These are phyloP conservation scores for Capromys pilorides DNA, from an alignment of 2,797 vertebrate genomes.

Conservation along the genomic window DNA sequence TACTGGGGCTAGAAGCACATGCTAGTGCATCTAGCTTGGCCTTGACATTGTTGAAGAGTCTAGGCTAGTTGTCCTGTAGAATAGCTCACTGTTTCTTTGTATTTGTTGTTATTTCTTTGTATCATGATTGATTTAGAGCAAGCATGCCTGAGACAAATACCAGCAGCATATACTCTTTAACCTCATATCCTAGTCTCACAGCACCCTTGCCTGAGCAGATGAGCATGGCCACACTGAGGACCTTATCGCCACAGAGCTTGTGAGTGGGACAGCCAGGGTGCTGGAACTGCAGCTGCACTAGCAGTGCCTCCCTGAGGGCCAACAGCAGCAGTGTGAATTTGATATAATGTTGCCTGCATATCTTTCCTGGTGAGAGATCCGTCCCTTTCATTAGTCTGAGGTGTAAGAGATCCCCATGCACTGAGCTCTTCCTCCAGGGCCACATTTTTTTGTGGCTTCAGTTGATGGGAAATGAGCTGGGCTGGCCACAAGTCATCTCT, in stretches of 20 bases:
- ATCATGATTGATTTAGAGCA: neutral
- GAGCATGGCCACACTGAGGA: neutral
- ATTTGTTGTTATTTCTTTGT: no score
- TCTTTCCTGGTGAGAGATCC: neutral
- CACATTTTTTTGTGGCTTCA: neutral
- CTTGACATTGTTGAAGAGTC: neutral
- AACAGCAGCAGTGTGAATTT: neutral
- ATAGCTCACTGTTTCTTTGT: neutral
- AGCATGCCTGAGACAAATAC: neutral
- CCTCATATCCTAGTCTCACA: neutral
- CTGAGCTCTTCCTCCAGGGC: neutral
- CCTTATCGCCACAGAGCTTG: neutral
- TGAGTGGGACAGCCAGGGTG: neutral
- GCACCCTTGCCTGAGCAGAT: neutral
- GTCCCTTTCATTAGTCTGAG: neutral
- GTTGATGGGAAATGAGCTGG: conserved; percentile 19
- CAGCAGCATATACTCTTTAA: neutral
- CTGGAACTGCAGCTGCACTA: neutral
- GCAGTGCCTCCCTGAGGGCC: neutral
- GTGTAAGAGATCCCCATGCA: neutral
- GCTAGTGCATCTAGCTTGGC: neutral
- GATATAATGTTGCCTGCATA: neutral
- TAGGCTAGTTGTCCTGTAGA: neutral
- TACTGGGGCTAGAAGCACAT: neutral
- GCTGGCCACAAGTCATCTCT: neutral